These are phyloP conservation scores for Leptatherina wallacei DNA, from an alignment of 2,797 vertebrate genomes.

Conservation along the genomic window DNA sequence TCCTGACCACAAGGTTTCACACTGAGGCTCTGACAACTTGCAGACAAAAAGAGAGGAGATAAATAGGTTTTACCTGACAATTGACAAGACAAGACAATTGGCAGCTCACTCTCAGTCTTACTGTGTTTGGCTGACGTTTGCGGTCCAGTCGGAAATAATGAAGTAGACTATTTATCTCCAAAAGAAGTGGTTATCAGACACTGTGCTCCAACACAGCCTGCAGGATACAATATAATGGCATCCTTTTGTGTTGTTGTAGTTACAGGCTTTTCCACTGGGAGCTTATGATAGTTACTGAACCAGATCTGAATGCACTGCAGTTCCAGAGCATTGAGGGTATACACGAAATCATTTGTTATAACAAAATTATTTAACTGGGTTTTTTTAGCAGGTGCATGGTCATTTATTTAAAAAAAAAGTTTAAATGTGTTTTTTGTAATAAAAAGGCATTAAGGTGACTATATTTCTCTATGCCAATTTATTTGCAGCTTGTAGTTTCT, in stretches of 20 bases:
- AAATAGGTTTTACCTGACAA: background rate
- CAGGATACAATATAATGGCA: background rate
- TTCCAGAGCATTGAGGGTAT: background rate
- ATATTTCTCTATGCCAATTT: background rate
- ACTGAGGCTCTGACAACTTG: background rate
- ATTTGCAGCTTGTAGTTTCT: background rate
- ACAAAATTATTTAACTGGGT: background rate
- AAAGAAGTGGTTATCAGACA: background rate
- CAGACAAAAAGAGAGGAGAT: background rate
- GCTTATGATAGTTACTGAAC: background rate
- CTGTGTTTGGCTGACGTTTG: background rate
- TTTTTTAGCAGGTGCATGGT: background rate
- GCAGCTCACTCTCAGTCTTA: background rate
- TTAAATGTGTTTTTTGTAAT: background rate
- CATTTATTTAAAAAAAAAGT: background rate
- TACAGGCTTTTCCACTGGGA: slow-evolving; percentile 3
- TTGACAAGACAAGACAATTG: slow-evolving; percentile 1
- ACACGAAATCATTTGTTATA: background rate
- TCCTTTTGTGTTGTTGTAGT: background rate
- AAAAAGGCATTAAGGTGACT: background rate
- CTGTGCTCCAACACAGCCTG: background rate
- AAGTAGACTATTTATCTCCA: background rate
- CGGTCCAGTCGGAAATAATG: background rate
- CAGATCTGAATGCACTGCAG: background rate
- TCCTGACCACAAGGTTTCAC: background rate